Evolutionary conservation across 2,113 vertebrate genomes (phyloP).

Genomic region (Lophius piscatorius): DNA sequence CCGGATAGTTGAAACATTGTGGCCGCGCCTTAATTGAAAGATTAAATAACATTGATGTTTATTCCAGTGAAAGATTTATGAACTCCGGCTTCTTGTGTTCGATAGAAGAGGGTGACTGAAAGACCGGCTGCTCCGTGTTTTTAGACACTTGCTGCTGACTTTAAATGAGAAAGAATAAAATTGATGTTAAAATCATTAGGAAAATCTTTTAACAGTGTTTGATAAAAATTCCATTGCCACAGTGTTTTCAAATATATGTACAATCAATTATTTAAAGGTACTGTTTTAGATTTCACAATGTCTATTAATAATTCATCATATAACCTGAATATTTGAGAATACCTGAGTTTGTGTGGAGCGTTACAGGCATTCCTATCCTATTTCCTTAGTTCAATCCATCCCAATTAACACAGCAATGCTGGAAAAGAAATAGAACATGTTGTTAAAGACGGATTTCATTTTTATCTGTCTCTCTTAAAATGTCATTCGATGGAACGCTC

Average conservation of each 20-base stretch:
- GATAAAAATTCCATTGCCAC: constrained; percentile 45
- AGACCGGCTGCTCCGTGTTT: not conserved
- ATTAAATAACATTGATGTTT: no score
- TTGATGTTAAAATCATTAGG: no score
- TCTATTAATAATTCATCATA: constrained; percentile 70
- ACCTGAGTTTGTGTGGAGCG: constrained; percentile 46
- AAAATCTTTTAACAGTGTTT: constrained; percentile 6
- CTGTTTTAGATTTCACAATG: constrained; percentile 72
- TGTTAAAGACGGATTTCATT: not conserved
- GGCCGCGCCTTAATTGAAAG: not conserved
- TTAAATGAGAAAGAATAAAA: no score
- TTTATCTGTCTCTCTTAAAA: not conserved
- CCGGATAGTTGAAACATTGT: not conserved
- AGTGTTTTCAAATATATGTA: constrained; percentile 38
- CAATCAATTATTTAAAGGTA: constrained; percentile 73
- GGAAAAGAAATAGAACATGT: not conserved
- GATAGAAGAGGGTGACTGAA: no score
- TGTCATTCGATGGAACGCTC: not conserved
- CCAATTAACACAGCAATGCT: not conserved
- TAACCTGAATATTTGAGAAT: constrained; percentile 62
- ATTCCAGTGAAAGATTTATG: no score
- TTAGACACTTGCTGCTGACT: no score
- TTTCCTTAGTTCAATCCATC: constrained; percentile 11
- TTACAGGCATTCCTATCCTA: constrained; percentile 36
- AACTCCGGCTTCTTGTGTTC: no score